Percentiles rank a stretch among this genome's conserved stretches.
Conservation (phyloP, 2,797 vertebrate species). For the Chaunax sp. region DNA sequence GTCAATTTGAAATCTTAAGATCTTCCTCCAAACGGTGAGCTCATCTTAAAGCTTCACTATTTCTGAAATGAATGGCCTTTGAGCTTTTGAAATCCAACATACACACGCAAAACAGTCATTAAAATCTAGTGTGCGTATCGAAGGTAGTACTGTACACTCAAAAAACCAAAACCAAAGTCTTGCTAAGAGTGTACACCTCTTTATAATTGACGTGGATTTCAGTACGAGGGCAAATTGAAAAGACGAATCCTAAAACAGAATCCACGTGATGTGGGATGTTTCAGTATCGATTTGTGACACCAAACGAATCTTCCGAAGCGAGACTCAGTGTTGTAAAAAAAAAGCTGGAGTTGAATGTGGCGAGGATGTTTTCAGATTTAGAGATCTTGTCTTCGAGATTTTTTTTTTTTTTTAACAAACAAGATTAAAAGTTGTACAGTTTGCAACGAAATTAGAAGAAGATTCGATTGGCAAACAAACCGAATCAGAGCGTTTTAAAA, state of each 20-base stretch:
- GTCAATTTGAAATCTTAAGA: constrained; percentile 7
- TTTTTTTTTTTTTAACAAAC: constrained; percentile 3
- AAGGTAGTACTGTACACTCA: background rate
- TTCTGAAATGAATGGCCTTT: constrained; percentile 17
- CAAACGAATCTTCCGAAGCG: constrained; percentile 7
- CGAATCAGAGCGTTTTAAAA: constrained; percentile 4
- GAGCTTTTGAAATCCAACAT: constrained; percentile 4
- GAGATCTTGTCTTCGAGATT: constrained; percentile 2
- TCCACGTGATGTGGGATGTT: constrained; percentile 11
- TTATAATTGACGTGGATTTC: constrained; percentile 17
- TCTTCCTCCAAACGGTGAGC: constrained; percentile 13
- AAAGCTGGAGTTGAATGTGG: constrained; percentile 13
- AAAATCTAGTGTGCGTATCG: constrained; percentile 5
- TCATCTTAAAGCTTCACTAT: constrained; percentile 11
- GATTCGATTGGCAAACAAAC: constrained; percentile 10
- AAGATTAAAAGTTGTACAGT: constrained; percentile 1
- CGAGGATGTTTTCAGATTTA: constrained; percentile 16
- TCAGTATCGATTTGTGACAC: constrained; percentile 14
- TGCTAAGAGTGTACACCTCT: background rate
- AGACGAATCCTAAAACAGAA: background rate
- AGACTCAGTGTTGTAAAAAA: constrained; percentile 1
- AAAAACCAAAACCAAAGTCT: constrained; percentile 1
- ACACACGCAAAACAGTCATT: background rate
- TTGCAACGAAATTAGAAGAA: background rate
- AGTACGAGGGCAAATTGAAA: background rate